Percentiles rank a stretch among this genome's conserved stretches.
phyloP scores from a whole-genome alignment of 2,888 invertebrate genomes.

The Homarus gammarus region DNA sequence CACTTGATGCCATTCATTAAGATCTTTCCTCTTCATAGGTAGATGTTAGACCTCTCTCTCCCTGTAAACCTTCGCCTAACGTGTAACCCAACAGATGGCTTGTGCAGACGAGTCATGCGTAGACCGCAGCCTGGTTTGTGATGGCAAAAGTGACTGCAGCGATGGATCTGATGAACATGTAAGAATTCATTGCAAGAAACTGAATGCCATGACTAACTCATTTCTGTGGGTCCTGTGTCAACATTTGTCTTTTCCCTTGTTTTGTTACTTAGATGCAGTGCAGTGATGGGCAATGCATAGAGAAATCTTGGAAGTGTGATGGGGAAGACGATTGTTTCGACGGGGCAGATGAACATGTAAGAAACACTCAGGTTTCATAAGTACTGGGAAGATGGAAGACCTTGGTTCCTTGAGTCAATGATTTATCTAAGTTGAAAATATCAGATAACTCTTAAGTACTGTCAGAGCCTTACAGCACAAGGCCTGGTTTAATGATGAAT shows the following conservation, averaged over 20 bases:
- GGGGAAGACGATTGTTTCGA: slow-evolving; percentile 91
- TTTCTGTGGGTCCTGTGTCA: slow-evolving; percentile 48
- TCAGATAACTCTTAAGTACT: background rate
- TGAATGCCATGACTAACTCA: slow-evolving; percentile 30
- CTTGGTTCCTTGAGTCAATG: background rate
- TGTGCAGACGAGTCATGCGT: slow-evolving; percentile 82
- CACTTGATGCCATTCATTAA: no score
- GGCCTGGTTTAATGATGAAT: background rate
- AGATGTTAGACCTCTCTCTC: no score
- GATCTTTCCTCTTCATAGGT: no score
- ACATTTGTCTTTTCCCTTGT: slow-evolving; percentile 53
- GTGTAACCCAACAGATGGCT: slow-evolving; percentile 81
- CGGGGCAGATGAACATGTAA: slow-evolving; percentile 89
- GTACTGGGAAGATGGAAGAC: slow-evolving; percentile 10
- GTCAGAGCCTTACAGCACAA: background rate
- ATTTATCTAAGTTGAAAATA: background rate
- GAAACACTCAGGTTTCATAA: slow-evolving; percentile 32
- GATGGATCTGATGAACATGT: slow-evolving; percentile 86
- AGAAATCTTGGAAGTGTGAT: slow-evolving; percentile 83
- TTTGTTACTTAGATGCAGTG: slow-evolving; percentile 57
- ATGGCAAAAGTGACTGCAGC: slow-evolving; percentile 90
- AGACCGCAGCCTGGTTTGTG: slow-evolving; percentile 90
- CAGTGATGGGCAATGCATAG: slow-evolving; percentile 61
- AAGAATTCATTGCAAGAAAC: slow-evolving; percentile 44
- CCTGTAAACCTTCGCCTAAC: background rate